Base-by-base conservation (phyloP, 2,113 vertebrate species). In the Pangasianodon gigas region DNA sequence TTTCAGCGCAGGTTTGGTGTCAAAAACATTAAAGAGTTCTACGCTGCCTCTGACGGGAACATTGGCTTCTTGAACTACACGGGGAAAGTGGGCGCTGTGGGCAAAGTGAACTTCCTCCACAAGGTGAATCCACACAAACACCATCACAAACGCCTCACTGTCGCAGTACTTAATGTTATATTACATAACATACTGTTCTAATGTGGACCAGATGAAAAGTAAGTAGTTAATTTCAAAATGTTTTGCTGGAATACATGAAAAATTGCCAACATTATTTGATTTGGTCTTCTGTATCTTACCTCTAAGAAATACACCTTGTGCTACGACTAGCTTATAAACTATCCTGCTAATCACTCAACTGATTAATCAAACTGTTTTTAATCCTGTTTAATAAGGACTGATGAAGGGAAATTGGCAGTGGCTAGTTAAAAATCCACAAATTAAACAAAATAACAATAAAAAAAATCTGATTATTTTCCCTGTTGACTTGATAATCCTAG, bases 31-130 rank as follows among this genome's bases (percentile, higher is more conserved):
- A 92, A 79, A 79, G 97, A 98, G 92, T 96, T 97, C 87, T 97
- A 98, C 10, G 97, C 93, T 37, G 88, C 97, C 0, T 97, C 97
- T 0, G 97, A 98, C 91, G 97, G 96, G 85, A 97, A 97, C 85
- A 52, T 97, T 1, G 7, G 24, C 52, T 95, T 97, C 90, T 0
- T 95, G 6, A 98, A 98, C 93, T 96, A 96, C 74, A 89, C 90
- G 0, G 94, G 94, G 37, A 97, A 96, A 93, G 92, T 97, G 0
- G 97, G 97, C 54, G 96, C 97, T 10, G 18, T 97, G 0, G 97
- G 97, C 18, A 95, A 95, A 92, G n/a, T 93, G 1, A 95, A 92
- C 91, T 95, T 86, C 87, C 92, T 97, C 0, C 89, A 94, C 4
- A 97, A 75, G 93, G 97, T 97, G 94, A 29, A 65, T 14, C 21